Evolutionary conservation across 1,140 invertebrate genomes (phyloP).

Genomic region (Drosophila pectinifera): DNA sequence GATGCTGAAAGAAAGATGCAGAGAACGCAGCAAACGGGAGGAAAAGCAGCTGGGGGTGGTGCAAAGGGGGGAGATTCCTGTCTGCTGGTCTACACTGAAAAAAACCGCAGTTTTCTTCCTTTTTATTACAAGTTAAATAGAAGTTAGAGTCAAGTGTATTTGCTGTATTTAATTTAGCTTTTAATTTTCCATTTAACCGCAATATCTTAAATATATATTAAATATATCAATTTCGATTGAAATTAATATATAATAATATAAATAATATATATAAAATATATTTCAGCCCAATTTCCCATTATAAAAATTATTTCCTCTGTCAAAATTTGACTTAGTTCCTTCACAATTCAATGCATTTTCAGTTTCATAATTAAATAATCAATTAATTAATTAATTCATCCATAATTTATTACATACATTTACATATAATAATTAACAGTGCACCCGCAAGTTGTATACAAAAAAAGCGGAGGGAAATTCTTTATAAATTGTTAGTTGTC

Average conservation of each 20-base stretch:
- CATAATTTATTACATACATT: too few species aligned
- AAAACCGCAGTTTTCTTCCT: too few species aligned
- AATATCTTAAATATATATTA: background rate
- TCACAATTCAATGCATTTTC: background rate
- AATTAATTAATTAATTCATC: too few species aligned
- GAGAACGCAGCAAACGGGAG: background rate
- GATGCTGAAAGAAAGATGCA: conserved; percentile 10
- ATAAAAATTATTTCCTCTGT: background rate
- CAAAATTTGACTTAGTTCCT: background rate
- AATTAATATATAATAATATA: too few species aligned
- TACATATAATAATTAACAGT: conserved; percentile 2
- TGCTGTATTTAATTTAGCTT: too few species aligned
- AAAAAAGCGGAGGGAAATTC: conserved; percentile 43
- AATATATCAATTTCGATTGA: background rate
- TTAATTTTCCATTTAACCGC: too few species aligned
- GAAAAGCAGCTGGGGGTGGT: background rate
- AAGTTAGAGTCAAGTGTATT: too few species aligned
- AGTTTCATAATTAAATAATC: too few species aligned
- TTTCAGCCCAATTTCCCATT: conserved; percentile 1
- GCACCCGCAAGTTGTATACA: conserved; percentile 19
- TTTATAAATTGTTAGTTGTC: conserved; percentile 70
- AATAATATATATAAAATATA: too few species aligned
- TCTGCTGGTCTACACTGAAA: background rate
- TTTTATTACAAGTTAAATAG: background rate
- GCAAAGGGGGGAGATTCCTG: conserved; percentile 4